A percentile compares a stretch with the other conserved stretches of the same genome.
These are phyloP conservation scores for Ophiothrix spiculata DNA, from an alignment of 35 echinoderm and acorn worm species.

Conservation along the genomic window DNA sequence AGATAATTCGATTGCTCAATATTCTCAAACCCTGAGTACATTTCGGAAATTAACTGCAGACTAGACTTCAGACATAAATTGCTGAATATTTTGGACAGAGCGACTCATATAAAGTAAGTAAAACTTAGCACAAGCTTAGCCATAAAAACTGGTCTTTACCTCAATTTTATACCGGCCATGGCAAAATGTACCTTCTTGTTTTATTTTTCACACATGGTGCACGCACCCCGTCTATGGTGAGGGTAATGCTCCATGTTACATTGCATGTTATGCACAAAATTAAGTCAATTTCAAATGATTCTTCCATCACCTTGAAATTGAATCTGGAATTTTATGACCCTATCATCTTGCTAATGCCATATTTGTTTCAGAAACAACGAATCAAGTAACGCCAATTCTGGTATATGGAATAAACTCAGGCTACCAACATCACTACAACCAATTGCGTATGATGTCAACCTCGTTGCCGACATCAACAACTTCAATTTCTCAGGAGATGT, in stretches of 20 bases:
- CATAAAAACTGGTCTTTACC: no score
- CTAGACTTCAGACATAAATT: no score
- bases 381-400: background rate
- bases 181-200: no score
- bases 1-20: no score
- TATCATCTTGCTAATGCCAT: background rate
- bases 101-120: no score
- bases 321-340: background rate
- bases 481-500: conserved; percentile 32
- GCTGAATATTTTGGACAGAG: no score
- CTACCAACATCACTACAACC: conserved; percentile 51
- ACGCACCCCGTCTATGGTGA: no score
- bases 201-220: no score
- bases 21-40: no score
- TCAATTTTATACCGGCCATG: no score
- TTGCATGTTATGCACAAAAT: background rate
- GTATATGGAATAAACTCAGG: background rate
- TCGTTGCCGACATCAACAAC: conserved; percentile 37
- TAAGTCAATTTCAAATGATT: background rate
- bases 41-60: no score
- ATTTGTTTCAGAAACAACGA: background rate
- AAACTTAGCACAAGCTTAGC: no score
- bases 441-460: conserved; percentile 36
- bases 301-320: background rate
- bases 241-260: background rate